Evolutionary conservation across 2,797 vertebrate species (phyloP).

Genomic region (Scomberomorus guttatus): DNA sequence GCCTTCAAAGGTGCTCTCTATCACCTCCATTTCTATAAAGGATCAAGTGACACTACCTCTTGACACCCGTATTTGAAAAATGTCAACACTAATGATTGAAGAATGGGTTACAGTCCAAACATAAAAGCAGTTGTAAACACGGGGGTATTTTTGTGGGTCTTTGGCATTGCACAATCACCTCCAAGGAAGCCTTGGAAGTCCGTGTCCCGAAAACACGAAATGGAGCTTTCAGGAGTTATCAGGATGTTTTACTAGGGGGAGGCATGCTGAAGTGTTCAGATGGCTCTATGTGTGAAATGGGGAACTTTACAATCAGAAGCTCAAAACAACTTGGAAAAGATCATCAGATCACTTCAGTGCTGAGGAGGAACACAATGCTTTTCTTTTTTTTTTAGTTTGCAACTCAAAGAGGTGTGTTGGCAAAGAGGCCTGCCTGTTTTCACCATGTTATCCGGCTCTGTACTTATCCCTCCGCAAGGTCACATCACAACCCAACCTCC

Average conservation of each 20-base stretch:
- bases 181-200: conserved; percentile 3
- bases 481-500: conserved; percentile 31
- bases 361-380: conserved; percentile 20
- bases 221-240: conserved; percentile 25
- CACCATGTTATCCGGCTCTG: conserved; percentile 26
- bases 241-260: conserved; percentile 27
- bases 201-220: conserved; percentile 8
- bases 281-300: conserved; percentile 8
- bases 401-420: conserved; percentile 27
- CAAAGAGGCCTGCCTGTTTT: conserved; percentile 35
- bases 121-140: conserved; percentile 53
- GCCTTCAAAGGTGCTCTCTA: conserved; percentile 42
- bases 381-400: conserved; percentile 15
- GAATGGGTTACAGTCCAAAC: conserved; percentile 17
- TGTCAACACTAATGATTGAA: conserved; percentile 27
- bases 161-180: background rate
- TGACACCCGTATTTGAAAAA: conserved; percentile 45
- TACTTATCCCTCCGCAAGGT: conserved; percentile 50
- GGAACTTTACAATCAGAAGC: conserved; percentile 34
- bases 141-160: conserved; percentile 46
- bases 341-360: conserved; percentile 39
- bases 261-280: background rate
- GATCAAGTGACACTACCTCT: conserved; percentile 58
- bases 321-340: conserved; percentile 6
- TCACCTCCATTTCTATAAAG: conserved; percentile 46